Base-by-base conservation (phyloP, 2,888 invertebrate genomes). In the Synergus umbraculus region DNA sequence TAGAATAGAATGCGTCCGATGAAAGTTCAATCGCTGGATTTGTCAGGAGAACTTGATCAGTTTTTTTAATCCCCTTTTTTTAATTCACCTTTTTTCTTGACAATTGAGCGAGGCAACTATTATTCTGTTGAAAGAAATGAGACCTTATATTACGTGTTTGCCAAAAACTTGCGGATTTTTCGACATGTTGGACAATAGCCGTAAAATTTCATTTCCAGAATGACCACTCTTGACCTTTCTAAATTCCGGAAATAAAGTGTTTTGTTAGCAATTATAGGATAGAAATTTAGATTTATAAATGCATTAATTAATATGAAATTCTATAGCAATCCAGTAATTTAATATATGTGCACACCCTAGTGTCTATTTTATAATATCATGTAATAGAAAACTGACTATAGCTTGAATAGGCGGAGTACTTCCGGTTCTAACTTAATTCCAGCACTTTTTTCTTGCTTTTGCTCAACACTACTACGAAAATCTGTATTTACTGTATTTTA, bases 1-100 rank as follows among this genome's bases (percentile, higher is more conserved):
- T 73, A 37, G 29, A 49, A 54, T 43, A 66, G 29, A 18, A 43
- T 43, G 29, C 69, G 15, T 37, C 15, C 29, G 37, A 37, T 9
- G 49, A 73, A 73, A 49, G n/a, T 37, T 49, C 15, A 73, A 73
- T 49, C 60, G 5, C 60, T 29, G 54, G 15, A 58, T 58, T 58
- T 58, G 18, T 58, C 18, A 18, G n/a, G n/a, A 9, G 18, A 8
- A 58, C 15, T 58, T 58, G n/a, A 58, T 58, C 18, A 58, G 2
- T 58, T 58, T 18, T 15, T 54, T 54, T 54, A 54, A n/a, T 54
- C 9, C n/a, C 9, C 15, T 18, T 54, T 54, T 58, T 18, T 58
- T 29, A 29, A 58, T 18, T 58, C n/a, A 58, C 18, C n/a, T 58
- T 58, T 58, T 58, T 18, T 58, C 54, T 58, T 18, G n/a, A 0